Base-by-base conservation (phyloP, 1,140 invertebrate genomes). In the Hermetia illucens region DNA sequence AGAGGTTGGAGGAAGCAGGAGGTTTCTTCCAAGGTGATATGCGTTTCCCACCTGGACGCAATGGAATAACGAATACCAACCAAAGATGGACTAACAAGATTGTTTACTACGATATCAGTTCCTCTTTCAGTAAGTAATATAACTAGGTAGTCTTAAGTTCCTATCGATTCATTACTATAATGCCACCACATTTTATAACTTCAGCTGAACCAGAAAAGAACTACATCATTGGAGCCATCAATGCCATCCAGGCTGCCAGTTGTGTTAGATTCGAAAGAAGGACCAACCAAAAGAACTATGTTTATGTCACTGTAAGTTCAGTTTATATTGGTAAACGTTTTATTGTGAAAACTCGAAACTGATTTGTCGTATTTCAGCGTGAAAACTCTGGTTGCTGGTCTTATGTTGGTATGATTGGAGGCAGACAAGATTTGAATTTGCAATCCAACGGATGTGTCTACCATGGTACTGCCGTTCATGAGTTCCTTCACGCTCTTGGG, bases 381-480 rank as follows among this genome's bases (percentile, higher is more conserved):
- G 59, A 51, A 34, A 53, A 55, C 36, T 48, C 58, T 17, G 65
- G 65, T 18, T 67, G 65, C 41, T 66, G 62, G 39, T 64, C 63
- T 3, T 58, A 59, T 55, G 63, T 68, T 2, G 65, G 65, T 2
- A 64, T 61, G 37, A 55, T 60, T 43, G 61, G 63, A 8, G 61
- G 62, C 5, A 58, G 53, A 22, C 65, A 68, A 47, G 53, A 57
- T 13, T 41, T 68, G 25, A 68, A 68, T 42, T 40, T 68, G 13
- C 55, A 25, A 25, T 6, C 6, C n/a, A 25, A 6, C 16, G 32
- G 25, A n/a, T 48, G 48, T 22, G 34, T 48, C 13, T 5, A 16
- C n/a, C 24, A 36, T 33, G 46, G 43, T 9, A 43, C 39, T 6
- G 27, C 68, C 17, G 50, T 32, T 15, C 31, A 32, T 16, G 31